Evolutionary conservation across 2,797 vertebrate genomes (phyloP).

Genomic region (Danio jaintianensis): DNA sequence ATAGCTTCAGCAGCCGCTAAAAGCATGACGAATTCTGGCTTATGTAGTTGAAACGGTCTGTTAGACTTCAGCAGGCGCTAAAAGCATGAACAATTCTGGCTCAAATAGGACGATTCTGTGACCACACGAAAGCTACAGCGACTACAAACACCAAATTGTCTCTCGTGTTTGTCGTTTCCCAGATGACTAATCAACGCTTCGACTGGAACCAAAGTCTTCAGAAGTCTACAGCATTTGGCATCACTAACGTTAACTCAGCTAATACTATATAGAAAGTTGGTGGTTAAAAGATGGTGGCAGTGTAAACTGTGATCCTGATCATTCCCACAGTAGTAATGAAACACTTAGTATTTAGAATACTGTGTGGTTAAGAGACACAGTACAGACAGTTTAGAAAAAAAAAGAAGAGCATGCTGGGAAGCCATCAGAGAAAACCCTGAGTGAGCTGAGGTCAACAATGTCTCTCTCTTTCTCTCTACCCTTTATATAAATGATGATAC

Average conservation of each 20-base stretch:
- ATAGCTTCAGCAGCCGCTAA: too few relatives aligned
- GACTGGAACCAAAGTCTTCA: background rate
- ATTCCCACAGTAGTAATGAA: conserved; percentile 19
- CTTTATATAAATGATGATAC: background rate
- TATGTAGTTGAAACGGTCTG: background rate
- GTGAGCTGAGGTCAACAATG: background rate
- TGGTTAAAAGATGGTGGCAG: background rate
- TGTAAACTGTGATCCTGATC: background rate
- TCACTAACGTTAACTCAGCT: background rate
- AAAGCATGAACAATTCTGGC: conserved; percentile 16
- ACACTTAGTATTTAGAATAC: conserved; percentile 10
- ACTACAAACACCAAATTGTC: conserved; percentile 14
- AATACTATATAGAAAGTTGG: conserved; percentile 1
- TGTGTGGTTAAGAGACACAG: background rate
- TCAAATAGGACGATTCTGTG: conserved; percentile 12
- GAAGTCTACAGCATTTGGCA: background rate
- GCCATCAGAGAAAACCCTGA: background rate
- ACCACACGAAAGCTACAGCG: conserved; percentile 19
- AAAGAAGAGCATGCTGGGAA: conserved; percentile 4
- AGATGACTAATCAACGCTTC: conserved; percentile 23
- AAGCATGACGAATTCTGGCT: too few relatives aligned
- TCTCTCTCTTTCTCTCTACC: background rate
- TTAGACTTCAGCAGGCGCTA: background rate
- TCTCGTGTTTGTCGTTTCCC: conserved; percentile 3
- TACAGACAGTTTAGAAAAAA: background rate